A percentile compares a stretch with the other conserved stretches of the same genome.
These are phyloP conservation scores for Aplochiton taeniatus DNA, from an alignment of 2,797 vertebrate genomes.

Conservation along the genomic window DNA sequence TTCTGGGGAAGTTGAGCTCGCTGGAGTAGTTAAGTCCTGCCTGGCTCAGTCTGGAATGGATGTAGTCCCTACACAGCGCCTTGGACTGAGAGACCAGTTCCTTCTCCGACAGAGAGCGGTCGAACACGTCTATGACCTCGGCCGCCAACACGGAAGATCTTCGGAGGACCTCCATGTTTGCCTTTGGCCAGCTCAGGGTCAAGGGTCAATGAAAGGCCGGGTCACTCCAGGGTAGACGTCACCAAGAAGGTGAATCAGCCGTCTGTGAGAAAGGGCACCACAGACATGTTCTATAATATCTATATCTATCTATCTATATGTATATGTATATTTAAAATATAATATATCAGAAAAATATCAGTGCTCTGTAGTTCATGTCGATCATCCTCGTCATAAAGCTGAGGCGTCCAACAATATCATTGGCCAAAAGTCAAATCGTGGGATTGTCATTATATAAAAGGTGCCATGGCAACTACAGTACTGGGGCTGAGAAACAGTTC, in stretches of 20 bases:
- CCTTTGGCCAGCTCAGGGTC: too few relatives aligned
- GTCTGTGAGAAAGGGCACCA: conserved; percentile 35
- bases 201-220: conserved; percentile 19
- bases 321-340: too few relatives aligned
- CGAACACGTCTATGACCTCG: conserved; percentile 91
- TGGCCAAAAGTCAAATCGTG: too few relatives aligned
- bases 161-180: conserved; percentile 85
- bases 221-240: conserved; percentile 27
- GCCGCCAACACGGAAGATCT: conserved; percentile 87
- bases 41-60: conserved; percentile 86
- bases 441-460: too few relatives aligned
- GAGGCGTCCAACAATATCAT: too few relatives aligned
- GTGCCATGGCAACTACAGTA: too few relatives aligned
- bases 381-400: too few relatives aligned
- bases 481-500: too few relatives aligned
- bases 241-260: conserved; percentile 22
- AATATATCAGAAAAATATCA: too few relatives aligned
- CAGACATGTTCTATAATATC: background rate
- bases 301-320: too few relatives aligned
- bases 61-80: conserved; percentile 91
- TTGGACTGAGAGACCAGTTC: conserved; percentile 94
- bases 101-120: conserved; percentile 88
- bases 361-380: too few relatives aligned
- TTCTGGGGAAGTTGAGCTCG: conserved; percentile 70
- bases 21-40: conserved; percentile 89